Conservation (phyloP, 2,797 vertebrate species). For the Notamacropus eugenii region DNA sequence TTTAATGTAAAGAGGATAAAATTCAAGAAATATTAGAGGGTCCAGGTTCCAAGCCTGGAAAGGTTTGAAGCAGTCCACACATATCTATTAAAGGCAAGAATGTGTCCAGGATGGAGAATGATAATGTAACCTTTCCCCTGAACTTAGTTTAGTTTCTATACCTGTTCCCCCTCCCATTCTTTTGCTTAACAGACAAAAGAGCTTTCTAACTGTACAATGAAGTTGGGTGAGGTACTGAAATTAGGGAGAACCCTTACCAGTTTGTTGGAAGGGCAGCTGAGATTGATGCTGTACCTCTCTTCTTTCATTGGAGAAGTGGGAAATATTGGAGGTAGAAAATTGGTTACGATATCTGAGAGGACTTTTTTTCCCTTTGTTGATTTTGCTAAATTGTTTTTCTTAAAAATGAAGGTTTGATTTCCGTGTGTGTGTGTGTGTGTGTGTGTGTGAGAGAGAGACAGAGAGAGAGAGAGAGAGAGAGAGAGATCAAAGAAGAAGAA, state of each 20-base stretch:
- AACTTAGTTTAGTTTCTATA: not conserved
- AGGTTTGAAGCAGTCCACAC: not conserved
- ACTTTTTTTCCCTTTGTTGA: not conserved
- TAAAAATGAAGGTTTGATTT: not conserved
- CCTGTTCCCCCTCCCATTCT: not conserved
- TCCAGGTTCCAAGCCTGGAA: not conserved
- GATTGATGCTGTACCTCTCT: not conserved
- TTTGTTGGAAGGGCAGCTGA: not conserved
- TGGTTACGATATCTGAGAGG: not conserved
- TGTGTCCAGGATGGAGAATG: not conserved
- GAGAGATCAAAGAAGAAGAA: not conserved
- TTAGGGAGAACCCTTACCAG: not conserved
- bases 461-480: no score
- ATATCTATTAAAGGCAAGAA: not conserved
- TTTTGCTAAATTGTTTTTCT: not conserved
- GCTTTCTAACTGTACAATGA: not conserved
- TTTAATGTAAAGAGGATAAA: not conserved
- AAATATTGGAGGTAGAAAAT: not conserved
- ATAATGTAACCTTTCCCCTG: not conserved
- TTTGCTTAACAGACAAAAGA: not conserved
- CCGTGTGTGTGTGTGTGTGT: not conserved
- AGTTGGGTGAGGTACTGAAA: not conserved
- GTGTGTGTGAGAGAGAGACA: no score
- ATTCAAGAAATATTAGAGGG: not conserved
- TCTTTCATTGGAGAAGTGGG: not conserved